phyloP scores from a whole-genome alignment of 2,888 invertebrate genomes.

The Sarcophaga variegata region DNA sequence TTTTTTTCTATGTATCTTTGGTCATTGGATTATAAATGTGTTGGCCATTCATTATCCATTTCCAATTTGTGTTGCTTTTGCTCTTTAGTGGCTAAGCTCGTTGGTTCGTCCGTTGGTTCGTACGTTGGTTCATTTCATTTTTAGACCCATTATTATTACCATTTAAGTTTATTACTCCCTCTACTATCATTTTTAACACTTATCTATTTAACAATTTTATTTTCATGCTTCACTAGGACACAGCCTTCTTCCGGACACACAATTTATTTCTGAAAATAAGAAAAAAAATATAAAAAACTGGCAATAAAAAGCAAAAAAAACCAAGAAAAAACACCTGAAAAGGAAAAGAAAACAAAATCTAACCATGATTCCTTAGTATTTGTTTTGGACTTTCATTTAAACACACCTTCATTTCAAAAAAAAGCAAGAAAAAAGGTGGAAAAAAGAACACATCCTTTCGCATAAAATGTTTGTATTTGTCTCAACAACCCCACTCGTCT shows the following conservation, averaged over 20 bases:
- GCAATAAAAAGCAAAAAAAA: slow-evolving; percentile 8
- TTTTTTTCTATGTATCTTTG: not conserved
- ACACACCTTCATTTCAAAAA: not conserved
- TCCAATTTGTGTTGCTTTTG: slow-evolving; percentile 21
- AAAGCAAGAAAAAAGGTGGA: too few relatives aligned
- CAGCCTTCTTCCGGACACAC: slow-evolving; percentile 32
- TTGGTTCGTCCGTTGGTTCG: not conserved
- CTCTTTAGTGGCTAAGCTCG: not conserved
- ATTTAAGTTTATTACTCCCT: slow-evolving; percentile 78
- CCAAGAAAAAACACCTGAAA: slow-evolving; percentile 11
- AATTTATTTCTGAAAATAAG: slow-evolving; percentile 9
- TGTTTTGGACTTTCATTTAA: not conserved
- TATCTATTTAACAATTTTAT: slow-evolving; percentile 78
- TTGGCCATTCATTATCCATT: slow-evolving; percentile 52
- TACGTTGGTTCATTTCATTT: slow-evolving; percentile 10
- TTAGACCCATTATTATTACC: slow-evolving; percentile 34
- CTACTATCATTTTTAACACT: slow-evolving; percentile 76
- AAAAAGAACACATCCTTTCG: slow-evolving; percentile 1
- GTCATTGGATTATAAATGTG: slow-evolving; percentile 41
- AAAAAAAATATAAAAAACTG: too few relatives aligned
- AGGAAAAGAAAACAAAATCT: slow-evolving; percentile 12
- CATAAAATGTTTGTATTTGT: slow-evolving; percentile 41
- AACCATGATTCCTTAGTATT: slow-evolving; percentile 39
- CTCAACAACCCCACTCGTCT: slow-evolving; percentile 60
- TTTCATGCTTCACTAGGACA: slow-evolving; percentile 70